Base-by-base conservation (phyloP, 2,797 vertebrate genomes). In the Xiphophorus birchmanni region DNA sequence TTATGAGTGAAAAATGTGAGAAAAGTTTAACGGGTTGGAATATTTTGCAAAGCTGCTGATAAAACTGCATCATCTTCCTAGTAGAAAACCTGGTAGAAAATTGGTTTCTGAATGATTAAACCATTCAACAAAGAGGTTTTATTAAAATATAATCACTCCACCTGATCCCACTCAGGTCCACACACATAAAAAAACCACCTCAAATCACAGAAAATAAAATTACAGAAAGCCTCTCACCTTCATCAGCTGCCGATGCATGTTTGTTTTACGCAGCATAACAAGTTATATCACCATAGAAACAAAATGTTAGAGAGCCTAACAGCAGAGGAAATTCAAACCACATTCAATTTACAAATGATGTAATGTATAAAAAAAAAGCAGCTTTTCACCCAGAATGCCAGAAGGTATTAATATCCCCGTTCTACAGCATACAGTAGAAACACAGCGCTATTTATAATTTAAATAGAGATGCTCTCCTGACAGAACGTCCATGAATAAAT, bases 241-340 rank as follows among this genome's bases (percentile, higher is more conserved):
- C 83, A 26, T 80, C 83, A 37, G 77, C 32, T 50, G 81, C 69
- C 58, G 67, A 44, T 72, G 69, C 42, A 47, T 47, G 69, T 56
- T 56, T 56, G 40, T 56, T 75, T 42, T n/a, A 74, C 35, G 77
- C n/a, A 37, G 37, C 17, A 40, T 80, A 74, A 80, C 84, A 84
- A 82, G 23, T n/a, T 80, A 90, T 23, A 80, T 58, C 17, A n/a
- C 11, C 67, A 77, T 71, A 73, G 42, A 84, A 88, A 80, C 44
- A 42, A 80, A 76, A 58, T 35, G 78, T 80, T 63, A 81, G 35
- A 80, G 42, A 65, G 15, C 23, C 56, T 69, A 81, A 84, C 85
- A 91, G 88, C 87, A 90, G 84, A 86, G 23, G 69, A 84, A 87
- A 86, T 56, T 74, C 26, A 81, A 60, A 60, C 37, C 67, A 73